phyloP scores from a whole-genome alignment of 2,797 vertebrate species.

The Poecilia picta region DNA sequence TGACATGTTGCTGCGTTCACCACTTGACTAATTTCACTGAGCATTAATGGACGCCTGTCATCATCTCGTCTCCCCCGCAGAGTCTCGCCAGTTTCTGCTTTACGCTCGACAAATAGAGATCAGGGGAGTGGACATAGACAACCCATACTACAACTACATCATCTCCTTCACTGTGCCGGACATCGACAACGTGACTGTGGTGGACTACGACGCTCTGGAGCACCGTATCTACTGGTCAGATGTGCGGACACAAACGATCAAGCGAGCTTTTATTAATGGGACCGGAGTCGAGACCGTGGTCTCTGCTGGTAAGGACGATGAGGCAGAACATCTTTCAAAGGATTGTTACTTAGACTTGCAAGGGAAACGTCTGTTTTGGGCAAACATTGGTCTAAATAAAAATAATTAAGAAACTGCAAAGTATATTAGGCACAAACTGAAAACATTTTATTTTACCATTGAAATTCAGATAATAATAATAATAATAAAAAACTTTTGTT shows the following conservation, averaged over 20 bases:
- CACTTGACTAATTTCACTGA: conserved; percentile 26
- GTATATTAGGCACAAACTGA: neutral
- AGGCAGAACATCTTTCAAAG: neutral
- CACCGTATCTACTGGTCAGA: conserved; percentile 98
- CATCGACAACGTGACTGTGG: conserved; percentile 95
- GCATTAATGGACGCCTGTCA: conserved; percentile 19
- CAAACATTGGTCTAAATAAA: neutral
- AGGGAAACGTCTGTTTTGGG: neutral
- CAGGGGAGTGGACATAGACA: conserved; percentile 94
- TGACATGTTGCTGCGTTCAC: conserved; percentile 33
- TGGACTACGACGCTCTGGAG: conserved; percentile 93
- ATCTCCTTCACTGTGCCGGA: conserved; percentile 98
- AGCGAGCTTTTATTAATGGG: conserved; percentile 96
- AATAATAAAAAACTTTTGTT: no score
- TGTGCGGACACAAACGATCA: conserved; percentile 96
- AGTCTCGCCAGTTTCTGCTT: conserved; percentile 94
- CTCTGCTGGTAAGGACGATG: conserved; percentile 86
- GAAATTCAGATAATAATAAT: neutral
- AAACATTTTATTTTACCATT: neutral
- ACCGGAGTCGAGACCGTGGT: conserved; percentile 95
- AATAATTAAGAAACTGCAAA: neutral
- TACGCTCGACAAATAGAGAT: conserved; percentile 98
- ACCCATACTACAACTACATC: conserved; percentile 98
- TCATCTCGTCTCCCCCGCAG: conserved; percentile 65
- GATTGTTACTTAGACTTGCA: neutral